phyloP scores from a whole-genome alignment of 2,113 vertebrate species.

The Labrus mixtus region DNA sequence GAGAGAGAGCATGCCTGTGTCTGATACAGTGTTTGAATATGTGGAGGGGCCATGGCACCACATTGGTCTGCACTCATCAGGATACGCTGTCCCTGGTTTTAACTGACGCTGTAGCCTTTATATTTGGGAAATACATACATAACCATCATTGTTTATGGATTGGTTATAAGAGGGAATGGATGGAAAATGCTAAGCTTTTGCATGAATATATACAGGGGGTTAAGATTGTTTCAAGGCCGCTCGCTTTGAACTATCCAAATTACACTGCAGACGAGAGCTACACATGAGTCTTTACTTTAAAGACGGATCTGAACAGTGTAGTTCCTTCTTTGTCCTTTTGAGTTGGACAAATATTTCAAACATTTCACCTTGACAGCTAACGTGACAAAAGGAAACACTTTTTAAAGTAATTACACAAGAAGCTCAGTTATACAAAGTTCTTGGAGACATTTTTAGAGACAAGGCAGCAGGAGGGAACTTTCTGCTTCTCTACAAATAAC shows the following conservation, averaged over 20 bases:
- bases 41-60: constrained; percentile 30
- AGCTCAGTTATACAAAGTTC: neutral
- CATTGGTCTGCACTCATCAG: constrained; percentile 39
- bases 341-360: too few species aligned
- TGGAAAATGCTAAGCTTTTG: neutral
- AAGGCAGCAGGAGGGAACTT: neutral
- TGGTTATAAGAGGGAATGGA: constrained; percentile 12
- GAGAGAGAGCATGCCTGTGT: constrained; percentile 5
- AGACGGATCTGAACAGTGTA: too few species aligned
- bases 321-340: too few species aligned
- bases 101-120: constrained; percentile 15
- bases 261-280: neutral
- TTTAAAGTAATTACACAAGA: too few species aligned
- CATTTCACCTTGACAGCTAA: too few species aligned
- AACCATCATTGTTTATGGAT: constrained; percentile 49
- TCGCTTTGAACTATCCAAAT: neutral
- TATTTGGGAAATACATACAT: constrained; percentile 39
- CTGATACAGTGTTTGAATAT: constrained; percentile 50
- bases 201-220: constrained; percentile 4
- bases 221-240: constrained; percentile 14
- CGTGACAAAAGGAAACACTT: too few species aligned
- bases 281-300: too few species aligned
- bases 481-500: constrained; percentile 9
- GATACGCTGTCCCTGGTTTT: constrained; percentile 37
- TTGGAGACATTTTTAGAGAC: too few species aligned